Conservation (phyloP, 2,888 invertebrate genomes). For the Hylaea fasciaria region DNA sequence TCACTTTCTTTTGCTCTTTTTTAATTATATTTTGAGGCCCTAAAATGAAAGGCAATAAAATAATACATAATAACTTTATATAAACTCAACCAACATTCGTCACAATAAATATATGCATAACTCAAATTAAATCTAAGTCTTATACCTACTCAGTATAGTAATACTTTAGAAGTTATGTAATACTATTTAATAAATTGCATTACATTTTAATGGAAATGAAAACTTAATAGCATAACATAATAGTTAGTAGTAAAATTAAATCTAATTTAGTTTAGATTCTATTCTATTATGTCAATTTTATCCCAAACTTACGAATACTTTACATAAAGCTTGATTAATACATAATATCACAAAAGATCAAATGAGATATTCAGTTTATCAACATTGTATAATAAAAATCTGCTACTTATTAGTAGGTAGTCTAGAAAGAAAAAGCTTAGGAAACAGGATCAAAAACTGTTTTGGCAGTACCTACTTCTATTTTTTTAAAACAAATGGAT, state of each 20-base stretch:
- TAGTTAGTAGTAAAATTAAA: background rate
- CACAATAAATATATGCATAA: slow-evolving; percentile 20
- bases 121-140: slow-evolving; percentile 39
- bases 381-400: background rate
- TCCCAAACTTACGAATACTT: background rate
- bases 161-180: slow-evolving; percentile 59
- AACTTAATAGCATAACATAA: background rate
- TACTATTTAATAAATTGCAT: slow-evolving; percentile 39
- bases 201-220: background rate
- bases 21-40: background rate
- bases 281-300: background rate
- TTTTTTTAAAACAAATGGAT: no score
- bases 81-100: slow-evolving; percentile 8
- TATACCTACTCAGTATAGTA: slow-evolving; percentile 56
- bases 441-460: no score
- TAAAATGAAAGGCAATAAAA: background rate
- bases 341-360: slow-evolving; percentile 12
- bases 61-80: slow-evolving; percentile 23
- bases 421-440: no score
- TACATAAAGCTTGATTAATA: slow-evolving; percentile 4
- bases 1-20: no score
- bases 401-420: no score
- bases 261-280: background rate
- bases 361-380: background rate
- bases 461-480: no score